These are phyloP conservation scores for Microctenopoma lineatum DNA, from an alignment of 2,797 vertebrate species.

Conservation along the genomic window DNA sequence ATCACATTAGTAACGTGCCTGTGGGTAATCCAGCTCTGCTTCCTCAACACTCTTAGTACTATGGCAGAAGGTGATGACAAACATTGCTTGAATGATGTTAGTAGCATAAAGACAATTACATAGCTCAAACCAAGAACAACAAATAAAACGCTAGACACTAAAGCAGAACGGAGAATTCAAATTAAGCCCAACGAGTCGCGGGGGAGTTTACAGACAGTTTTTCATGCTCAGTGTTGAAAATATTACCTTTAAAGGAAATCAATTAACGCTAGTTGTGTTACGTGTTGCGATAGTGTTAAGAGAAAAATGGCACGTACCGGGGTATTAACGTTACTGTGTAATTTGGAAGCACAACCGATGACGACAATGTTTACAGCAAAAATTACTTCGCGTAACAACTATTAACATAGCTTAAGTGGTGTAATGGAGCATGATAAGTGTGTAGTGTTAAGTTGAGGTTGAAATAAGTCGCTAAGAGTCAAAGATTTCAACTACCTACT, in stretches of 20 bases:
- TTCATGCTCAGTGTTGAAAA: too few relatives aligned
- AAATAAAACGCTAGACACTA: background rate
- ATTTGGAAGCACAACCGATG: background rate
- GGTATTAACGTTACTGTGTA: slow-evolving; percentile 3
- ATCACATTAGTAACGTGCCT: background rate
- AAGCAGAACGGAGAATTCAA: background rate
- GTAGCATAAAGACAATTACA: background rate
- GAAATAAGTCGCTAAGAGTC: background rate
- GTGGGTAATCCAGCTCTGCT: background rate
- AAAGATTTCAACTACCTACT: slow-evolving; percentile 15
- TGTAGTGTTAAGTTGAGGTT: background rate
- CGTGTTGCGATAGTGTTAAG: background rate
- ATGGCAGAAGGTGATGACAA: background rate
- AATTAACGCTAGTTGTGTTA: background rate
- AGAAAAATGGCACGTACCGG: background rate
- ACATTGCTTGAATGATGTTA: background rate
- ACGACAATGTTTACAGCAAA: background rate
- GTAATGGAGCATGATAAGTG: background rate
- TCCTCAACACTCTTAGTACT: background rate
- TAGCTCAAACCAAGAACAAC: background rate
- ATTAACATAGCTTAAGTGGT: background rate
- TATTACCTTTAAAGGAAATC: background rate
- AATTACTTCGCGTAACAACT: background rate
- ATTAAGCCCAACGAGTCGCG: background rate
- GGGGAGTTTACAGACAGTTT: too few relatives aligned